A percentile compares a stretch with the other conserved stretches of the same genome.
Evolutionary conservation across 2,113 vertebrate species (phyloP).

Genomic region (Syrrhaptes paradoxus): DNA sequence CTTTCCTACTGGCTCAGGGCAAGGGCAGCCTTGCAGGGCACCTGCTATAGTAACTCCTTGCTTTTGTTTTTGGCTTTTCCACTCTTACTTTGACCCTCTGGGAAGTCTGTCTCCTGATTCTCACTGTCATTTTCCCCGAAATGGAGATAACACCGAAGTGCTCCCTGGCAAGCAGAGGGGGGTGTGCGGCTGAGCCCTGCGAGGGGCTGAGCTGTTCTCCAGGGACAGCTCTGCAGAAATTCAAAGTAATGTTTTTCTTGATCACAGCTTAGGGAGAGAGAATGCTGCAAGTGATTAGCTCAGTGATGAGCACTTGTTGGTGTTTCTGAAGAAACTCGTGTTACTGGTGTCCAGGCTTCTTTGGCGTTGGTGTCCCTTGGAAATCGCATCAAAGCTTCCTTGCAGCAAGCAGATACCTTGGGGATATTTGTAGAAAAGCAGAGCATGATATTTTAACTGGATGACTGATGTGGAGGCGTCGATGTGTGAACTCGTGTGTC

Average conservation of each 20-base stretch:
- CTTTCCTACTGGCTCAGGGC: neutral
- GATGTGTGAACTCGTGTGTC: accelerated
- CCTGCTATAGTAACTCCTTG: neutral
- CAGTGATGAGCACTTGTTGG: neutral
- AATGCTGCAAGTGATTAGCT: neutral
- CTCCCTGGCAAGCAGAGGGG: neutral
- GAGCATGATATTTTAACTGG: accelerated
- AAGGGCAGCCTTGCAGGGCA: neutral
- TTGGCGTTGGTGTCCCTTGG: neutral
- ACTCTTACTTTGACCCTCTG: neutral
- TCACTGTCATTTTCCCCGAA: accelerated
- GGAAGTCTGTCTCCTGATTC: too few relatives aligned
- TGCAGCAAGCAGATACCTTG: neutral
- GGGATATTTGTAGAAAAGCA: neutral
- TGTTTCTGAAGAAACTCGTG: neutral
- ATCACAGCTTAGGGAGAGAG: neutral
- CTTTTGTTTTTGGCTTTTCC: neutral
- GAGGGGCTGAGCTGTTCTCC: neutral
- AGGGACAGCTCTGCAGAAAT: neutral
- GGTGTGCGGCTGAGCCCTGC: neutral
- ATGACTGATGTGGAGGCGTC: neutral
- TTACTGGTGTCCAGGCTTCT: neutral
- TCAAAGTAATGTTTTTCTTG: neutral
- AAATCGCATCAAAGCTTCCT: neutral
- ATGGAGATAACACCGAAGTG: neutral